Evolutionary conservation across 2,797 vertebrate genomes (phyloP).

Genomic region (Craterocephalus amniculus): DNA sequence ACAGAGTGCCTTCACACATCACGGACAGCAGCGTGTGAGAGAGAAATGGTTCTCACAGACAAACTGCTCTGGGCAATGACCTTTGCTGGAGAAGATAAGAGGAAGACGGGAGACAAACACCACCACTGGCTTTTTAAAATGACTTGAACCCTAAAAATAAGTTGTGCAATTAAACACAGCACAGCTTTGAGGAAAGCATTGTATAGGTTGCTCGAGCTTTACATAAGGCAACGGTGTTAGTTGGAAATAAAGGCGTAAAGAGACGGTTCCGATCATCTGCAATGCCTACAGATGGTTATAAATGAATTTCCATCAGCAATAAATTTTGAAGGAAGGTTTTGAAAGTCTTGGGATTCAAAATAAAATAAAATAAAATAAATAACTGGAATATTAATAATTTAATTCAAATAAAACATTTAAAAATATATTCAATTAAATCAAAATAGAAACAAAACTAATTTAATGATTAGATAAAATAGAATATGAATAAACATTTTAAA

Average conservation of each 20-base stretch:
- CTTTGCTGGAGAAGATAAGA: conserved; percentile 35
- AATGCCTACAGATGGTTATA: not conserved
- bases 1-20: conserved; percentile 55
- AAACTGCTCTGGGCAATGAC: conserved; percentile 32
- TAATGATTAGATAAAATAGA: no score
- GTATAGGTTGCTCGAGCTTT: conserved; percentile 3
- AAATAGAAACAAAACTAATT: no score
- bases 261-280: no score
- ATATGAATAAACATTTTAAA: no score
- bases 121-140: conserved; percentile 25
- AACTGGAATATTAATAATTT: no score
- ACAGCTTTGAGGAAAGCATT: conserved; percentile 9
- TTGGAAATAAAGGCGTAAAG: not conserved
- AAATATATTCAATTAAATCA: no score
- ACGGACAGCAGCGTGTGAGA: conserved; percentile 48
- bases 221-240: not conserved
- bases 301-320: conserved; percentile 23
- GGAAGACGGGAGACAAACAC: conserved; percentile 11
- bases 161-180: conserved; percentile 17
- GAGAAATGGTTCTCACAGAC: conserved; percentile 35
- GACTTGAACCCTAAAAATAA: conserved; percentile 43
- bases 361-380: no score
- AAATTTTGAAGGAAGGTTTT: conserved; percentile 20
- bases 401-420: no score
- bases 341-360: no score